phyloP scores from a whole-genome alignment of 2,888 invertebrate genomes.

The Plemyria rubiginata region DNA sequence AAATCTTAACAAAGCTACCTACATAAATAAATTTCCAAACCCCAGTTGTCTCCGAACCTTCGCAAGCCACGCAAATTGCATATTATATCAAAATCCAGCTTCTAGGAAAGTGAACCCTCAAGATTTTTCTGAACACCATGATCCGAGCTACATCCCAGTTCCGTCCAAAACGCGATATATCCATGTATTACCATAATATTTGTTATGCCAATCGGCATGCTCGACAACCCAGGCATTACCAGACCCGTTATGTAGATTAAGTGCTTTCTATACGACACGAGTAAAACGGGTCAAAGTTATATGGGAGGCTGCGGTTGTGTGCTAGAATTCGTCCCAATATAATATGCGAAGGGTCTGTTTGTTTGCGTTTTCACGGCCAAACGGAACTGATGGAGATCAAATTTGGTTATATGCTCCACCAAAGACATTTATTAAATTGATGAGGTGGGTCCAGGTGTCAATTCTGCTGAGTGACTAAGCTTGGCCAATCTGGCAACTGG shows the following conservation, averaged over 20 bases:
- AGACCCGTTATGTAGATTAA: conserved; percentile 68
- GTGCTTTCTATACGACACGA: conserved; percentile 49
- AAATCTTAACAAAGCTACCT: neutral
- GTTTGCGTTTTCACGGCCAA: neutral
- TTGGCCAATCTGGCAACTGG: too few relatives aligned
- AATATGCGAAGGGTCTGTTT: neutral
- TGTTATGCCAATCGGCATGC: conserved; percentile 50
- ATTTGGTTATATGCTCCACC: neutral
- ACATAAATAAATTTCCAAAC: neutral
- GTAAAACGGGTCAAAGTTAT: conserved; percentile 32
- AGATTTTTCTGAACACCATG: conserved; percentile 9
- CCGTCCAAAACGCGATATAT: conserved; percentile 31
- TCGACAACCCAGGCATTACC: conserved; percentile 46
- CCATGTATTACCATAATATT: conserved; percentile 49
- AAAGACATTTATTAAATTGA: too few relatives aligned
- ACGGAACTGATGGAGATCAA: too few relatives aligned
- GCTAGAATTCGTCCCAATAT: conserved; percentile 10
- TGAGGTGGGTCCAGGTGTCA: too few relatives aligned
- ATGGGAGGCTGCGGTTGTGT: conserved; percentile 17
- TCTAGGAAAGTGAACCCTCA: neutral
- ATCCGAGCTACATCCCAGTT: conserved; percentile 21
- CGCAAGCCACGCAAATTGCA: neutral
- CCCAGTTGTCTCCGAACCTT: neutral
- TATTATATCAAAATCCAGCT: conserved; percentile 5
- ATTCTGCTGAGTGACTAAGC: too few relatives aligned